Base-by-base conservation (phyloP, 2,888 invertebrate genomes). In the Scrobipalpa atriplicella region DNA sequence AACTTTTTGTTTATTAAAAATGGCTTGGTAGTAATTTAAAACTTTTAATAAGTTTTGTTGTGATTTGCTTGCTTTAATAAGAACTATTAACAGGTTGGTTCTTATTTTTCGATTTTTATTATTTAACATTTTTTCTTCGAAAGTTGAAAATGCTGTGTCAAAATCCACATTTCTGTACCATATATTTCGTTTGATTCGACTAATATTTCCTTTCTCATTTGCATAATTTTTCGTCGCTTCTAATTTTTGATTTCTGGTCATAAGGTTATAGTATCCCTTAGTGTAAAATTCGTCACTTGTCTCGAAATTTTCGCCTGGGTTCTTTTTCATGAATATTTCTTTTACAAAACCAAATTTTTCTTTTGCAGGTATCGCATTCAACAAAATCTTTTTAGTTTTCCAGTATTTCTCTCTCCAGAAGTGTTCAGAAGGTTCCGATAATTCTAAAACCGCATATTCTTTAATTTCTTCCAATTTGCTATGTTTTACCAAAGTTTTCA, bases 131-230 rank as follows among this genome's bases (percentile, higher is more conserved):
- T 72, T 70, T 60, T 78, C 78, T 67, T 83, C 82, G 2, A 88
- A 77, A 66, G 75, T 76, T 36, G 60, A 65, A 60, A 86, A 82
- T 52, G 87, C 79, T 56, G 73, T 77, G 21, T 79, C 74, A 65
- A 82, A 88, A n/a, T 67, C 77, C 0, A 87, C 73, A 74, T 80
- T 87, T 68, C 78, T 71, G 65, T 83, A 88, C 85, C 84, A 87
- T 6, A 71, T 54, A 67, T 77, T 52, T 19, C 52, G 16, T 19
- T 52, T 52, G 52, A 52, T 52, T 19, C 9, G 9, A 19, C 19
- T n/a, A 9, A 52, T 85, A 9, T 52, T 19, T 9, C 19, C 9
- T 16, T 52, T 9, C n/a, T 18, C 52, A 52, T 16, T 52, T 38
- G 78, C 75, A 64, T 86, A 69, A 51, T 87, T 80, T 21, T 71